A percentile compares a stretch with the other conserved stretches of the same genome.
Conservation (phyloP, 2,113 vertebrate genomes). For the Alouatta palliata region DNA sequence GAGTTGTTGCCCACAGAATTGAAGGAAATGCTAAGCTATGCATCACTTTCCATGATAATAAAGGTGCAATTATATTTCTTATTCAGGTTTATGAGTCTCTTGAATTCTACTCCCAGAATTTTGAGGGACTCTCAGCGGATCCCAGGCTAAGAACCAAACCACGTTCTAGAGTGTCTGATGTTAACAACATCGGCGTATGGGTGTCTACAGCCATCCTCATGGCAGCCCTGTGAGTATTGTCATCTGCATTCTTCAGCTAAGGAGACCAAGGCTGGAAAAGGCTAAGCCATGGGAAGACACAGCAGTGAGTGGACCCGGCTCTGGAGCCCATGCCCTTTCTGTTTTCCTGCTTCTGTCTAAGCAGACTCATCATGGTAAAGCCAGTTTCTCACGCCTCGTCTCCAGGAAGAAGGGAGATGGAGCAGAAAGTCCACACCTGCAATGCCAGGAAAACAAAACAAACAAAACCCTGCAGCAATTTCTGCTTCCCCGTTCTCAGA, state of each 20-base stretch:
- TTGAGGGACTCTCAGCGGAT: neutral
- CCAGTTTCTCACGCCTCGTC: neutral
- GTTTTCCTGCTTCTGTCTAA: neutral
- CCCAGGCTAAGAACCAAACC: neutral
- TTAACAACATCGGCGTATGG: fast-evolving
- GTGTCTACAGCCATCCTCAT: neutral
- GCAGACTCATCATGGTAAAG: fast-evolving
- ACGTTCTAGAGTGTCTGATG: neutral
- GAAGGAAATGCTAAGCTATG: neutral
- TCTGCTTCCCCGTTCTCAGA: neutral
- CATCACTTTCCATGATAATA: neutral
- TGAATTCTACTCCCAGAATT: neutral
- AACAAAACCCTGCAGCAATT: neutral
- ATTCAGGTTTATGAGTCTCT: neutral
- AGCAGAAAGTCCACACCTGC: neutral
- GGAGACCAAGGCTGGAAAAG: neutral
- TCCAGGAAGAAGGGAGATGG: too few relatives aligned
- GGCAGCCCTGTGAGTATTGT: neutral
- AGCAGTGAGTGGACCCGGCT: too few relatives aligned
- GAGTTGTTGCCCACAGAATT: neutral
- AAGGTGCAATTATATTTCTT: neutral
- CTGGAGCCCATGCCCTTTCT: neutral
- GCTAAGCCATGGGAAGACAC: neutral
- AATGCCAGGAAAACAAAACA: fast-evolving
- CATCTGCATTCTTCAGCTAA: neutral